These are phyloP conservation scores for Holacanthella duospinosa DNA, from an alignment of 2,888 invertebrate species.

Conservation along the genomic window DNA sequence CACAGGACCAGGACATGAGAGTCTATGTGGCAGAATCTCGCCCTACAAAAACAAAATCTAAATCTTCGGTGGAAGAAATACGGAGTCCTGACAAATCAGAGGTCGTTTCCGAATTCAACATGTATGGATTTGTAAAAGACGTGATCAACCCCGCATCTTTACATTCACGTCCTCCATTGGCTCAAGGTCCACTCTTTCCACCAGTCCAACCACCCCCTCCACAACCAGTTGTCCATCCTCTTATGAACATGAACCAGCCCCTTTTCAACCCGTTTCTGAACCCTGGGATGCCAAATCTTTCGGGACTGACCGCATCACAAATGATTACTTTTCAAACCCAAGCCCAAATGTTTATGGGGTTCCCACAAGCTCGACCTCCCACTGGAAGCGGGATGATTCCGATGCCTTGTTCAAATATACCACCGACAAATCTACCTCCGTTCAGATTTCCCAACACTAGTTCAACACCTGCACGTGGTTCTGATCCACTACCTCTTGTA, in stretches of 20 bases:
- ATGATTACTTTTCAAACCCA: background rate
- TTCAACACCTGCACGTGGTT: background rate
- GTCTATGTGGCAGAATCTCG: background rate
- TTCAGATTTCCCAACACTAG: background rate
- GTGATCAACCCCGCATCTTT: background rate
- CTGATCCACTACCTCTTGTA: too few species aligned
- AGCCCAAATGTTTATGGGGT: background rate
- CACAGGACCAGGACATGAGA: background rate
- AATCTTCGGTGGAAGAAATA: background rate
- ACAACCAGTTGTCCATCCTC: background rate
- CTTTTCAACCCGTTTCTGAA: background rate
- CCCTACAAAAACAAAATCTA: too few species aligned
- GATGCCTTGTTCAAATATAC: too few species aligned
- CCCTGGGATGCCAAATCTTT: background rate
- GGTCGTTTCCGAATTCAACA: too few species aligned
- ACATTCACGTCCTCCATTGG: background rate
- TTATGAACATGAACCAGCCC: background rate
- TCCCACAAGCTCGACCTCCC: background rate
- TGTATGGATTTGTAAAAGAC: background rate
- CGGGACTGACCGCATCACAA: too few species aligned
- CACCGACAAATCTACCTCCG: background rate
- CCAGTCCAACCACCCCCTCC: background rate
- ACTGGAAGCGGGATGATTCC: background rate
- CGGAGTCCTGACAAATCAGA: background rate
- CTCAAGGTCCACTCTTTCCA: background rate